phyloP scores from a whole-genome alignment of 2,888 invertebrate species.

The Philhelius pedissequus region DNA sequence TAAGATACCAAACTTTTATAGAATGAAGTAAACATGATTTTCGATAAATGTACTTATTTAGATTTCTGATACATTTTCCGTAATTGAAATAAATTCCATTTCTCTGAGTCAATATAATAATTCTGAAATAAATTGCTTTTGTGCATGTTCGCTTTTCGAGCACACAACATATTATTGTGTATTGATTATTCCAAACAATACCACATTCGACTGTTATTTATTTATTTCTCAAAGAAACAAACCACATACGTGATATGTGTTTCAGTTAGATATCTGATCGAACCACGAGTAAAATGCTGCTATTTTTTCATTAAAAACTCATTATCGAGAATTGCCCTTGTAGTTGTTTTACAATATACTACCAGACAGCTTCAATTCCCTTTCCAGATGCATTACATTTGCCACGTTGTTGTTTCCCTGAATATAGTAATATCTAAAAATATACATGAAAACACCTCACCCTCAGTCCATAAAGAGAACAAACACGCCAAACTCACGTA shows the following conservation, averaged over 20 bases:
- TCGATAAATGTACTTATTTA: neutral
- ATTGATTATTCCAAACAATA: neutral
- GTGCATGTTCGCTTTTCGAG: neutral
- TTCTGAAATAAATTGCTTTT: conserved; percentile 12
- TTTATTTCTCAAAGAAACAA: neutral
- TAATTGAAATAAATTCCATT: neutral
- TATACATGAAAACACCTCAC: neutral
- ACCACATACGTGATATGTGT: neutral
- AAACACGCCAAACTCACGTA: conserved; percentile 20
- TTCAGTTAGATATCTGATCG: conserved; percentile 1
- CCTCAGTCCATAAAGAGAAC: neutral
- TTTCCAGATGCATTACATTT: conserved; percentile 29
- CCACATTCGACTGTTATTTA: neutral
- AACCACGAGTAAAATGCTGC: neutral
- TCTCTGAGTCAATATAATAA: neutral
- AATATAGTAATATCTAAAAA: conserved; percentile 31
- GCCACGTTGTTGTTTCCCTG: neutral
- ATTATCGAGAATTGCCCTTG: conserved; percentile 23
- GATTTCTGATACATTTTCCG: neutral
- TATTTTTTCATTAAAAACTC: conserved; percentile 57
- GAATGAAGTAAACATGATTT: no score
- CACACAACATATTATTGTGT: neutral
- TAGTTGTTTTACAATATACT: neutral
- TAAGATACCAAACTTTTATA: no score
- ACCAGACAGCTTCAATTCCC: neutral